Evolutionary conservation across 2,888 invertebrate species (phyloP).

Genomic region (Himalopsyche tibetana): DNA sequence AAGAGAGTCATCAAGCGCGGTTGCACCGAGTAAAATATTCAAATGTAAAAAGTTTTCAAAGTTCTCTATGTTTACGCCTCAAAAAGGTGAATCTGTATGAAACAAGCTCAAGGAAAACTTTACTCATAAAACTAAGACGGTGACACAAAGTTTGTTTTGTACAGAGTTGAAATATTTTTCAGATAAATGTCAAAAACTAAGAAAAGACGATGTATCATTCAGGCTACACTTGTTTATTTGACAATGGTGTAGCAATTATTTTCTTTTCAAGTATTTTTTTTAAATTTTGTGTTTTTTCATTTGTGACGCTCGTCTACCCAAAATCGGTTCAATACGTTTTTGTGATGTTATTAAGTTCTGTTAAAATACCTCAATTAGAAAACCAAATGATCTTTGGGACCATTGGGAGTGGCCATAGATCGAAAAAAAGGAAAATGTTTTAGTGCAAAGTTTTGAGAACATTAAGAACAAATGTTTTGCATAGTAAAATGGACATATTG

Average conservation of each 20-base stretch:
- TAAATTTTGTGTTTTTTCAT: not conserved
- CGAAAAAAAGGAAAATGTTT: too few relatives aligned
- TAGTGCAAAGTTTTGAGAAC: too few relatives aligned
- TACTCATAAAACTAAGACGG: constrained; percentile 46
- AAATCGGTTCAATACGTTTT: not conserved
- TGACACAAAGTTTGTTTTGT: constrained; percentile 34
- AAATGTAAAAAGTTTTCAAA: not conserved
- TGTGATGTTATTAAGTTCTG: not conserved
- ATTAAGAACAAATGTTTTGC: too few relatives aligned
- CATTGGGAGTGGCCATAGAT: too few relatives aligned
- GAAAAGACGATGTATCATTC: constrained; percentile 9
- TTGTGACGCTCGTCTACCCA: not conserved
- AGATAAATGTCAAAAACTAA: constrained; percentile 38
- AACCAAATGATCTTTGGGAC: too few relatives aligned
- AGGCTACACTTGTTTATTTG: not conserved
- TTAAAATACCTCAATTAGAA: too few relatives aligned
- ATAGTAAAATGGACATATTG: too few relatives aligned
- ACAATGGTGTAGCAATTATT: not conserved
- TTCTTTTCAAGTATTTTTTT: not conserved
- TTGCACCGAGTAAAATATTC: constrained; percentile 23
- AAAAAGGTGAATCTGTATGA: constrained; percentile 12
- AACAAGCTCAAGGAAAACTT: constrained; percentile 22
- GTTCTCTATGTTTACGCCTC: constrained; percentile 13
- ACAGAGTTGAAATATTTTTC: constrained; percentile 41
- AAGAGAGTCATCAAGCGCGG: not conserved